Conservation (phyloP, 23 tunicate species). For the Styela clava region DNA sequence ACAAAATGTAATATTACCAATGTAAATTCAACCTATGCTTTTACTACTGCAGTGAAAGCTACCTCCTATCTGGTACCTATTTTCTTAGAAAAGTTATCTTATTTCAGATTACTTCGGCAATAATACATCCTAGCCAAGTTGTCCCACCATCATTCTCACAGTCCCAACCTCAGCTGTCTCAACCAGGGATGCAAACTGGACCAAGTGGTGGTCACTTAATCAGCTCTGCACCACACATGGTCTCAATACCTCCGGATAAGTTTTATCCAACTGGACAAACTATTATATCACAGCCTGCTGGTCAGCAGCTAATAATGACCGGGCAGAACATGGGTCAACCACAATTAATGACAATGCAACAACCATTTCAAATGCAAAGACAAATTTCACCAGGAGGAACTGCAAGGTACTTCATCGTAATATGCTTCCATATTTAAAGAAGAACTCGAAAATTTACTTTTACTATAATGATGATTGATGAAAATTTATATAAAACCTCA, state of each 20-base stretch:
- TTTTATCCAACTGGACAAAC: conserved; percentile 14
- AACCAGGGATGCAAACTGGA: not conserved
- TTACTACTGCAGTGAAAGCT: no score
- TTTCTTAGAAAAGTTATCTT: no score
- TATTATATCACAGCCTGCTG: conserved; percentile 12
- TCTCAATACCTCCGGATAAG: not conserved
- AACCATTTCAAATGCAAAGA: conserved; percentile 27
- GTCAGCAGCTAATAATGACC: conserved; percentile 6
- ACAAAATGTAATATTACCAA: no score
- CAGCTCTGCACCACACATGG: conserved; percentile 1
- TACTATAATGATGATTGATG: no score
- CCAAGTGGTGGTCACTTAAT: not conserved
- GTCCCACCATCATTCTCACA: not conserved
- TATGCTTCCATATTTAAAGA: no score
- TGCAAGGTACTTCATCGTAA: not conserved
- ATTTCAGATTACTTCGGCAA: not conserved
- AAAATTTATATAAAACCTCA: no score
- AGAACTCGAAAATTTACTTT: no score
- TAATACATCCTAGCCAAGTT: not conserved
- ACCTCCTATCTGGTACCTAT: no score
- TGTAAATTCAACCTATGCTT: no score
- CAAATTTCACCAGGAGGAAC: conserved; percentile 6
- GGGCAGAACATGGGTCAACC: not conserved
- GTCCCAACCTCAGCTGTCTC: not conserved
- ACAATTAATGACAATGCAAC: conserved; percentile 22